phyloP scores from a whole-genome alignment of 2,888 invertebrate species.

The Mesorhabditis sp. region DNA sequence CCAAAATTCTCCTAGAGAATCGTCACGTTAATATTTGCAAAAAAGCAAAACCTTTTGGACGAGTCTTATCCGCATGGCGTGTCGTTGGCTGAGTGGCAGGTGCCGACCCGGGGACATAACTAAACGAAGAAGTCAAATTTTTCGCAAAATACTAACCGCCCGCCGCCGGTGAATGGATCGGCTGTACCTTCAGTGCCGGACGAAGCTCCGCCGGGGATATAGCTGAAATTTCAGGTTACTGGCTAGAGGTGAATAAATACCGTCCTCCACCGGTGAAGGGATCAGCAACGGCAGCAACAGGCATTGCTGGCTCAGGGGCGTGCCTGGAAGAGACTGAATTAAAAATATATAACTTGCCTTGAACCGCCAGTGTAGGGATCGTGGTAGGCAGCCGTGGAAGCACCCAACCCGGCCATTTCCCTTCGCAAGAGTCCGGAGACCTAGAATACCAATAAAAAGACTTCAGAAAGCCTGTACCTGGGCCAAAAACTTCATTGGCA shows the following conservation, averaged over 20 bases:
- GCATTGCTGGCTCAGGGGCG: background rate
- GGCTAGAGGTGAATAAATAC: background rate
- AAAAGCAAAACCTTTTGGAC: conserved; percentile 34
- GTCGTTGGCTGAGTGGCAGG: background rate
- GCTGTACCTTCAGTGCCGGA: background rate
- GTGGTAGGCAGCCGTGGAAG: conserved; percentile 51
- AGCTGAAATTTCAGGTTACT: background rate
- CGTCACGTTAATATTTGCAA: no score
- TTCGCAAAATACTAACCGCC: conserved; percentile 11
- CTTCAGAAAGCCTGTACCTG: conserved; percentile 65
- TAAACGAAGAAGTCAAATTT: background rate
- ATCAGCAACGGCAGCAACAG: conserved; percentile 9
- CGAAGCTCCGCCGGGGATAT: background rate
- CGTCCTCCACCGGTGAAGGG: conserved; percentile 21
- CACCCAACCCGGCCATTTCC: conserved; percentile 13
- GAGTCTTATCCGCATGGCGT: conserved; percentile 19
- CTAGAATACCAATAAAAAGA: conserved; percentile 4
- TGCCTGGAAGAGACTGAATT: no score
- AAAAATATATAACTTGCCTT: background rate
- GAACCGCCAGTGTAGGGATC: conserved; percentile 67
- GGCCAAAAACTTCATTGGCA: conserved; percentile 82
- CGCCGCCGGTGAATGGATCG: conserved; percentile 27
- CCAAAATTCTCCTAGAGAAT: conserved; percentile 6
- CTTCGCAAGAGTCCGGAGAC: conserved; percentile 8
- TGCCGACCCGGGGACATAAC: conserved; percentile 5